Percentiles rank a stretch among this genome's conserved stretches.
Conservation (phyloP, 1,140 invertebrate species). For the Sarcophaga peregrina region DNA sequence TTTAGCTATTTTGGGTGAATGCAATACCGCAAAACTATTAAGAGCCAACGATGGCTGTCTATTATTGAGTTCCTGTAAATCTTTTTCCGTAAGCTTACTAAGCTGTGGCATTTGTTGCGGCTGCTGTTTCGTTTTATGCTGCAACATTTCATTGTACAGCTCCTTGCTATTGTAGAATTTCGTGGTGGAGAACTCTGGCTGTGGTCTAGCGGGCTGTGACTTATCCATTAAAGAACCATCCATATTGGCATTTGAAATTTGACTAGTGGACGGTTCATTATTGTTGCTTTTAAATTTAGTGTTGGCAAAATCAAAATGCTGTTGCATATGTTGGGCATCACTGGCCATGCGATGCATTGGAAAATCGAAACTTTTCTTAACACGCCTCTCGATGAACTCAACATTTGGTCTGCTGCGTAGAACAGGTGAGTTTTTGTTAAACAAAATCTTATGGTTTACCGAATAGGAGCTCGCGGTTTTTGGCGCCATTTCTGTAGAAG, state of each 20-base stretch:
- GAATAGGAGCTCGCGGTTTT: not conserved
- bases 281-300: conserved; percentile 62
- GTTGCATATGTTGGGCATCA: conserved; percentile 54
- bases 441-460: conserved; percentile 16
- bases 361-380: conserved; percentile 64
- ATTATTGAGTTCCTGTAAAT: not conserved
- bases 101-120: conserved; percentile 17
- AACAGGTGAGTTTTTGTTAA: not conserved
- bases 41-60: not conserved
- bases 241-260: not conserved
- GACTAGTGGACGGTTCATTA: not conserved
- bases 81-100: not conserved
- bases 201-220: conserved; percentile 38
- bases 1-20: conserved; percentile 33
- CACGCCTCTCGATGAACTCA: conserved; percentile 59
- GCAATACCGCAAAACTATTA: conserved; percentile 36
- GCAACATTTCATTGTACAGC: conserved; percentile 65
- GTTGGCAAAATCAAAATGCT: conserved; percentile 63
- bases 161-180: conserved; percentile 66
- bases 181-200: conserved; percentile 65
- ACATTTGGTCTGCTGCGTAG: not conserved
- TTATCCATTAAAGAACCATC: not conserved
- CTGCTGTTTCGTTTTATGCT: conserved; percentile 55
- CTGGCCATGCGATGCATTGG: conserved; percentile 56
- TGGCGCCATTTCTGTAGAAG: conserved; percentile 10